Evolutionary conservation across 2,113 vertebrate species (phyloP), one percentile per base, ranked within the genome.

Genomic region (Charadrius vociferus): DNA sequence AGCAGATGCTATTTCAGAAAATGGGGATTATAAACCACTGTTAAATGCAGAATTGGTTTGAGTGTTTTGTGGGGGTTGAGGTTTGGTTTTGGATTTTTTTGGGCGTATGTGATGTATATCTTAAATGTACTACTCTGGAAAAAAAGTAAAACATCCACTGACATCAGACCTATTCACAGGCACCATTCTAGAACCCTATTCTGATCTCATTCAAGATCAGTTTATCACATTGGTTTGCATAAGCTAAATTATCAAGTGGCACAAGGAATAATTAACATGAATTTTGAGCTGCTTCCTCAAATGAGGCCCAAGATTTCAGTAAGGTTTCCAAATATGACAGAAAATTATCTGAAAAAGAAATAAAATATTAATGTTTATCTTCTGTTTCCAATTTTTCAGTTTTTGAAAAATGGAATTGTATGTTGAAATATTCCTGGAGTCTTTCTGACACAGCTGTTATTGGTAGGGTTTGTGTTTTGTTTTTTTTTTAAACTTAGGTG

Each of bases 281-380:
- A 56, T 81, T 84, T 29, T 84, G 47, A 93, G 61, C 63, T 80
- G 65, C n/a, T 85, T 52, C 52, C 59, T 85, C 66, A 75, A 96
- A 72, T 1, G 0, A 93, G 30, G 62, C 32, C 30, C 30, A 62
- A 1, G 23, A 83, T 73, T 88, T 88, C 75, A 79, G 36, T 45
- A 23, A 81, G 45, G 27, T 71, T 90, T 82, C 73, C 71, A 81
- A 88, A 90, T 30, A 19, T 43, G 36, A 88, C 66, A 93, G 62
- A 92, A 88, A 72, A 65, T 63, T 45, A 81, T 59, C 39, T 65
- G 68, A 63, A 81, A 93, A 88, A 86, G 49, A 80, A 90, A 59
- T 90, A 94, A 92, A 86, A 88, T 87, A 90, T 73, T 85, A 88
- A 2, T 93, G 63, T 67, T 96, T 56, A 91, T n/a, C 37, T 86